These are phyloP conservation scores for Pinna nobilis DNA, from an alignment of 1,140 invertebrate genomes.

Conservation along the genomic window DNA sequence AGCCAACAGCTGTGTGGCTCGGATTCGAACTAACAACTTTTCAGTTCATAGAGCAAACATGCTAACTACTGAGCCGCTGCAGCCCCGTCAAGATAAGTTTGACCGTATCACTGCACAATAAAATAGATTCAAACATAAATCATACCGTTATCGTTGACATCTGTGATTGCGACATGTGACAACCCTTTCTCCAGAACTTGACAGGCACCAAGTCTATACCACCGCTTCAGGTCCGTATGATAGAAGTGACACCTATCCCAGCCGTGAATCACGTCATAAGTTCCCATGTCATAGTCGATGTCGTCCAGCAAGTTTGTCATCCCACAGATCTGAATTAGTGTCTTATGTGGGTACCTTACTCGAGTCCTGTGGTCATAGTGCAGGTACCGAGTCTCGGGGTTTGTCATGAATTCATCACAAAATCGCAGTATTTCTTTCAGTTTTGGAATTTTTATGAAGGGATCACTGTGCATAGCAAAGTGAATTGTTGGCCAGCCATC, in stretches of 20 bases:
- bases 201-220: constrained; percentile 48
- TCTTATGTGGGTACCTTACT: constrained; percentile 43
- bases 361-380: constrained; percentile 44
- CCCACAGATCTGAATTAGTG: constrained; percentile 53
- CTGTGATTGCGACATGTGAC: constrained; percentile 44
- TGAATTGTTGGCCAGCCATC: constrained; percentile 52
- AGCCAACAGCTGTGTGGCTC: too few species aligned
- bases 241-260: constrained; percentile 50
- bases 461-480: constrained; percentile 39
- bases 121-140: constrained; percentile 2
- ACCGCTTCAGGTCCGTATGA: constrained; percentile 46
- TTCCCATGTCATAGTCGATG: constrained; percentile 21
- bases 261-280: constrained; percentile 29
- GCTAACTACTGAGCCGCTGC: too few species aligned
- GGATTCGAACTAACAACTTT: too few species aligned
- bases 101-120: constrained; percentile 12
- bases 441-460: constrained; percentile 44
- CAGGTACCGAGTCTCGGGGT: constrained; percentile 40
- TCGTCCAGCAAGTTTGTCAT: constrained; percentile 33
- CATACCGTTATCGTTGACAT: constrained; percentile 39
- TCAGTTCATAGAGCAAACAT: too few species aligned
- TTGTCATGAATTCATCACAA: constrained; percentile 42
- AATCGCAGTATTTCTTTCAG: constrained; percentile 49
- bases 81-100: too few species aligned
- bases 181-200: constrained; percentile 12